phyloP scores from a whole-genome alignment of 2,113 vertebrate species.

The Chaetodon auriga region DNA sequence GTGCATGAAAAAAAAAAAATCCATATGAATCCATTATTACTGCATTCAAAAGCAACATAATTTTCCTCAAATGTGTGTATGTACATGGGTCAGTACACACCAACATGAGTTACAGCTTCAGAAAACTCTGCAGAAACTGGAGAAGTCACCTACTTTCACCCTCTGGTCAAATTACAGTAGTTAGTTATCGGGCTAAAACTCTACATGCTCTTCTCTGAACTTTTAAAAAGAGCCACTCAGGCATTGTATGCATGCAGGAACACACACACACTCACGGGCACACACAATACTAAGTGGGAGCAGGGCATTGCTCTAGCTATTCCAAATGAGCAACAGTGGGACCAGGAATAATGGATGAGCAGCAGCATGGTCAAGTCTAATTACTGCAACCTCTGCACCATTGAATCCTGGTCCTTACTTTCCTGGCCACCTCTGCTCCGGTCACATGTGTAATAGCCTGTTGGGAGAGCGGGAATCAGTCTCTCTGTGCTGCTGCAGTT shows the following conservation, averaged over 20 bases:
- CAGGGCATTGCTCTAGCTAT: conserved; percentile 15
- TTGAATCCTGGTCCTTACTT: conserved; percentile 45
- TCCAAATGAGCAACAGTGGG: conserved; percentile 58
- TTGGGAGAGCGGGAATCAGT: conserved; percentile 52
- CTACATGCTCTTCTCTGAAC: background rate
- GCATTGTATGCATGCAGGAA: conserved; percentile 6
- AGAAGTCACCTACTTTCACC: background rate
- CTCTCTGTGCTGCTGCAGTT: conserved; percentile 38
- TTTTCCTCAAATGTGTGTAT: background rate
- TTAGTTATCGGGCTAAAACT: conserved; percentile 17
- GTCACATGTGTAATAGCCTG: conserved; percentile 60
- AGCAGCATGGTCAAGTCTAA: conserved; percentile 65
- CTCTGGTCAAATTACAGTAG: background rate
- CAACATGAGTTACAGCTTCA: background rate
- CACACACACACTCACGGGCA: conserved; percentile 18
- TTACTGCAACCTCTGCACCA: conserved; percentile 63
- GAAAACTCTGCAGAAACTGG: conserved; percentile 18
- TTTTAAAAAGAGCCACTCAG: conserved; percentile 8
- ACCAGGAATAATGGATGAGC: conserved; percentile 72
- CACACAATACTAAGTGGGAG: conserved; percentile 17
- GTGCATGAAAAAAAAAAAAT: too few relatives aligned
- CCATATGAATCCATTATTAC: background rate
- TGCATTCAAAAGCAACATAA: background rate
- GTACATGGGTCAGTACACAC: too few relatives aligned
- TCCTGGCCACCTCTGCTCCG: conserved; percentile 40